Conservation (phyloP, 2,888 invertebrate genomes). For the Mythimna loreyi region DNA sequence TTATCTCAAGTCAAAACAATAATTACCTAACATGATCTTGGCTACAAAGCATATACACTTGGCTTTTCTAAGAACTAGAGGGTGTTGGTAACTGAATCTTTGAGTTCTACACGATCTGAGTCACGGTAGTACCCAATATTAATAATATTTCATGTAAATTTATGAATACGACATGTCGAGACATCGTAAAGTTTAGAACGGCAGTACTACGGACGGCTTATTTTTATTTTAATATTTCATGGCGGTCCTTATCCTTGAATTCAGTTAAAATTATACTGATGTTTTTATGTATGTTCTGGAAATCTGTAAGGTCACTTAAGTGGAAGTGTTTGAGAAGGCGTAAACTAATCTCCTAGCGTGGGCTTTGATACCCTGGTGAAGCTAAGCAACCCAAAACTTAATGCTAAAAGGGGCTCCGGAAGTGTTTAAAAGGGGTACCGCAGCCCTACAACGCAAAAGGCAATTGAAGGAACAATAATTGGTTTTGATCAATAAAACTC, state of each 20-base stretch:
- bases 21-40: background rate
- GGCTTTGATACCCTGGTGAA: too few species aligned
- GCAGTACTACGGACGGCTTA: slow-evolving; percentile 39
- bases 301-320: background rate
- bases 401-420: too few species aligned
- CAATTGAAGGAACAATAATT: too few species aligned
- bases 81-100: background rate
- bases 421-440: too few species aligned
- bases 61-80: background rate
- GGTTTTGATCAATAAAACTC: too few species aligned
- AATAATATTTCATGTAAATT: slow-evolving; percentile 26
- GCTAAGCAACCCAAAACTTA: too few species aligned
- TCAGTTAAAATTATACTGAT: slow-evolving; percentile 10
- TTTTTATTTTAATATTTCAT: slow-evolving; percentile 49
- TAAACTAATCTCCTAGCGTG: too few species aligned
- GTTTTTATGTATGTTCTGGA: background rate
- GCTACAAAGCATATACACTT: background rate
- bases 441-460: too few species aligned
- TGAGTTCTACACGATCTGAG: slow-evolving; percentile 1
- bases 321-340: too few species aligned
- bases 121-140: slow-evolving; percentile 14
- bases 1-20: background rate
- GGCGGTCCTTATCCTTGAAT: slow-evolving; percentile 30
- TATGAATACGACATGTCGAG: slow-evolving; percentile 50
- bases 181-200: slow-evolving; percentile 49